These are phyloP conservation scores for Periophthalmus modestus DNA, from an alignment of 2,113 vertebrate species.

Conservation along the genomic window DNA sequence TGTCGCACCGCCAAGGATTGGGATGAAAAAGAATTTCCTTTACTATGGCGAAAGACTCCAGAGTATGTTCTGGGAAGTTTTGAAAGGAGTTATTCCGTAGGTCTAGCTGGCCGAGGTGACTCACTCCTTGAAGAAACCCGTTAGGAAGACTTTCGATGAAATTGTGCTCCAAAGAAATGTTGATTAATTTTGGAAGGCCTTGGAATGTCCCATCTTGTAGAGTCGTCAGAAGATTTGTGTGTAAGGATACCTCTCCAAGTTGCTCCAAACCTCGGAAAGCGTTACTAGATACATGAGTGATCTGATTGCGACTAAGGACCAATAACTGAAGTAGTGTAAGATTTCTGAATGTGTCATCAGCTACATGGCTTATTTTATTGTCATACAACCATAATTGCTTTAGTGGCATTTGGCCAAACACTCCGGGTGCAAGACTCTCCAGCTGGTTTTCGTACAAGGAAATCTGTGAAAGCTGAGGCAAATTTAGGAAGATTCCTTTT, in stretches of 20 bases:
- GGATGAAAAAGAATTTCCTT: constrained; percentile 80
- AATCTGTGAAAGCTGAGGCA: constrained; percentile 80
- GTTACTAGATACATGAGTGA: constrained; percentile 70
- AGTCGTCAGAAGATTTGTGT: constrained; percentile 80
- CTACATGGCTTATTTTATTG: constrained; percentile 82
- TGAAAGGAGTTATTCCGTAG: constrained; percentile 84
- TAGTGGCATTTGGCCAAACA: constrained; percentile 84
- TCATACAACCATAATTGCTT: constrained; percentile 89
- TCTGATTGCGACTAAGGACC: constrained; percentile 86
- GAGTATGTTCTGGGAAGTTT: constrained; percentile 78
- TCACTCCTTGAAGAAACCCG: constrained; percentile 76
- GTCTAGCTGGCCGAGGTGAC: constrained; percentile 76
- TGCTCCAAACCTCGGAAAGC: constrained; percentile 82
- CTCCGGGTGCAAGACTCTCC: constrained; percentile 70
- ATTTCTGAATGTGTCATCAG: constrained; percentile 80
- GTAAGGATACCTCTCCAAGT: constrained; percentile 86
- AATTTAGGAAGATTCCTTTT: constrained; percentile 79
- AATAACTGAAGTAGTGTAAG: constrained; percentile 83
- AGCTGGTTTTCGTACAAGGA: constrained; percentile 86
- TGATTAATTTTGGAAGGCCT: constrained; percentile 79
- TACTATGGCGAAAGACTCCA: constrained; percentile 74
- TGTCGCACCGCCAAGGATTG: constrained; percentile 92
- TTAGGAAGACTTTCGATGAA: constrained; percentile 76
- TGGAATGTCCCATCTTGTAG: constrained; percentile 77
- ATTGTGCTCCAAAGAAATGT: constrained; percentile 89